A percentile compares a stretch with the other conserved stretches of the same genome.
Conservation (phyloP, 2,797 vertebrate genomes). For the Rhynchonycteris naso region DNA sequence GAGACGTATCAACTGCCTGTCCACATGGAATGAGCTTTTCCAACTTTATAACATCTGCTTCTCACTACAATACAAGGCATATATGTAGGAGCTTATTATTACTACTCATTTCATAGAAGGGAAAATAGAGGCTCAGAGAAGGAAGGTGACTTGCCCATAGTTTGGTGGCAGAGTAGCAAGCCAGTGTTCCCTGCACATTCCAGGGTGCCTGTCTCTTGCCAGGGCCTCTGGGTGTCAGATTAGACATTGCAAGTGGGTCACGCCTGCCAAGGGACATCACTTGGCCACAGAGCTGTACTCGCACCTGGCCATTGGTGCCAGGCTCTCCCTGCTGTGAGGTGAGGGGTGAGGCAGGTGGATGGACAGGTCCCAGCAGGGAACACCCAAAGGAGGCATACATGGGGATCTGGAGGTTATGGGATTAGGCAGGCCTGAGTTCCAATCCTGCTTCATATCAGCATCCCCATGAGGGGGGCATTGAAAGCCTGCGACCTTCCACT, state of each 20-base stretch:
- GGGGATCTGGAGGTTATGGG: neutral
- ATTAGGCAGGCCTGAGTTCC: neutral
- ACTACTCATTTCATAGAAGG: neutral
- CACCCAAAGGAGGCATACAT: rapidly evolving
- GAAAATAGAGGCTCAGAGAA: neutral
- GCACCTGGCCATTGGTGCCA: neutral
- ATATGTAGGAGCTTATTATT: rapidly evolving
- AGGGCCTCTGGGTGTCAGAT: neutral
- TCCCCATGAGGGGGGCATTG: rapidly evolving
- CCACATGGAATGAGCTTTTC: rapidly evolving
- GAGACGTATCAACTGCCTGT: neutral
- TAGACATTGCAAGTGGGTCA: neutral
- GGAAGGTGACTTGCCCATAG: neutral
- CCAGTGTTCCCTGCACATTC: neutral
- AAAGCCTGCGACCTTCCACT: neutral
- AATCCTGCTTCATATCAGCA: neutral
- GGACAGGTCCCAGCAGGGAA: neutral
- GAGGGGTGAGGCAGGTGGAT: too few relatives aligned
- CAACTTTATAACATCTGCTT: too few relatives aligned
- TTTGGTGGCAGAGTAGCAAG: neutral
- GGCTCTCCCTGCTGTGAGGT: neutral
- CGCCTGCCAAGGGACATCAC: neutral
- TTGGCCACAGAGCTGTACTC: neutral
- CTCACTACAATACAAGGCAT: neutral
- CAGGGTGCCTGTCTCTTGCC: neutral